Evolutionary conservation across 2,797 vertebrate species (phyloP), one percentile per base, ranked within the genome.

Genomic region (Pseudomugil tenellus): DNA sequence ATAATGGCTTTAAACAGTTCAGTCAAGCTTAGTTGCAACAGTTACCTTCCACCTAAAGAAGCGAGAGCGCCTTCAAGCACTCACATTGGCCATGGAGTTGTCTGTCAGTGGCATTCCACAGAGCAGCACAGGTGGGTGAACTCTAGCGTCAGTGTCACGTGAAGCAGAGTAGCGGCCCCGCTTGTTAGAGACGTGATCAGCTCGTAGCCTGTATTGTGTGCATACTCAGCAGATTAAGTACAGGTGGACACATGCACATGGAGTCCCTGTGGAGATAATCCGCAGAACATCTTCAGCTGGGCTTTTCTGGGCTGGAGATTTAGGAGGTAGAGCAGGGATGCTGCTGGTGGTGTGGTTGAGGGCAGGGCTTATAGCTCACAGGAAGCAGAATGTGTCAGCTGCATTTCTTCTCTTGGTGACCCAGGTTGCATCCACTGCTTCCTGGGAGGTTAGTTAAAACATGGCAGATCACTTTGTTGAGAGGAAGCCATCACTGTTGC

Each of bases 11-110:
- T 94, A 93, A 92, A 92, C 65, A 60, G 76, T 84, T 6, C 83
- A 83, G 87, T 77, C 75, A 19, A 74, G 83, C 81, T 81, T 67
- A 87, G 84, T 70, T 58, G 80, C 80, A 63, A 70, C 92, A 91
- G 78, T 91, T 87, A 70, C 84, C 59, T 77, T 79, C 78, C 51
- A 72, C 72, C 66, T 87, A 81, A 84, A 83, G 85, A 67, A 83
- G 70, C 76, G 80, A 87, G 81, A 86, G 81, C 67, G 73, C 74
- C 63, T 73, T 77, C 79, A 66, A 74, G 80, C 80, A 60, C 70
- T 69, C 67, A 58, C 73, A 87, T 87, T 90, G 84, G 89, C 85
- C 88, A 93, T 93, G 92, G 92, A 94, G 81, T 60, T 93, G 92
- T 89, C 93, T 41, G 51, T 92, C 84, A 83, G 84, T 83, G 77